phyloP scores from a whole-genome alignment of 1,140 invertebrate species.

The Leptinotarsa defecta region DNA sequence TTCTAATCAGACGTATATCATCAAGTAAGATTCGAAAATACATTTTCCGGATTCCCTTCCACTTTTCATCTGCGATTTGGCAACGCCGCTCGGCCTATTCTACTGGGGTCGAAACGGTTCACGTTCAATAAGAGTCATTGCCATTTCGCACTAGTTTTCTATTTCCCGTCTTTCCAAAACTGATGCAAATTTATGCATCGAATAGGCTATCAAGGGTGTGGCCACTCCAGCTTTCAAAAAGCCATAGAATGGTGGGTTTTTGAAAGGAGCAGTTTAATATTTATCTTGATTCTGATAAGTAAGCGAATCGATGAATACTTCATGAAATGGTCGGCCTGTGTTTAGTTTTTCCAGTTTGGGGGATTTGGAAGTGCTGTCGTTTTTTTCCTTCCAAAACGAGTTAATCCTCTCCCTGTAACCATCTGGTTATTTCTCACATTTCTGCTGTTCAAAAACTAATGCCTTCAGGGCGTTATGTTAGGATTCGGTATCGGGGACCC shows the following conservation, averaged over 20 bases:
- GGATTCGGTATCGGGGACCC: neutral
- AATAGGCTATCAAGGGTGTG: neutral
- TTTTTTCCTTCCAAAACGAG: too few species aligned
- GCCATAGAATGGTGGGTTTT: too few species aligned
- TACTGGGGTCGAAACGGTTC: slow-evolving; percentile 22
- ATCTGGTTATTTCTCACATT: neutral
- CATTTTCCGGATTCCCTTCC: neutral
- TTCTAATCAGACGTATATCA: too few species aligned
- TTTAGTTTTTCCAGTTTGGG: too few species aligned
- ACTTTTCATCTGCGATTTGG: neutral
- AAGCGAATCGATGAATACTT: too few species aligned
- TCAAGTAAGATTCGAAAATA: too few species aligned
- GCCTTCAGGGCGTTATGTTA: neutral
- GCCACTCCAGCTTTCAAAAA: neutral
- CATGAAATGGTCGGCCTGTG: too few species aligned
- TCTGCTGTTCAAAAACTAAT: neutral
- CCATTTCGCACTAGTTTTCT: slow-evolving; percentile 22
- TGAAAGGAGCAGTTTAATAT: too few species aligned
- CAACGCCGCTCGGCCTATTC: neutral
- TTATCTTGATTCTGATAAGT: too few species aligned
- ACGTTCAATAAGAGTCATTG: slow-evolving; percentile 30
- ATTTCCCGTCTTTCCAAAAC: neutral
- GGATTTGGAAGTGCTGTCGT: too few species aligned
- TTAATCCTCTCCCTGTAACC: neutral
- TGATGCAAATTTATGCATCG: slow-evolving; percentile 3